Evolutionary conservation across 37 sponge, comb jelly and placozoan genomes (phyloP).

Genomic region (Dysidea cf. avara): DNA sequence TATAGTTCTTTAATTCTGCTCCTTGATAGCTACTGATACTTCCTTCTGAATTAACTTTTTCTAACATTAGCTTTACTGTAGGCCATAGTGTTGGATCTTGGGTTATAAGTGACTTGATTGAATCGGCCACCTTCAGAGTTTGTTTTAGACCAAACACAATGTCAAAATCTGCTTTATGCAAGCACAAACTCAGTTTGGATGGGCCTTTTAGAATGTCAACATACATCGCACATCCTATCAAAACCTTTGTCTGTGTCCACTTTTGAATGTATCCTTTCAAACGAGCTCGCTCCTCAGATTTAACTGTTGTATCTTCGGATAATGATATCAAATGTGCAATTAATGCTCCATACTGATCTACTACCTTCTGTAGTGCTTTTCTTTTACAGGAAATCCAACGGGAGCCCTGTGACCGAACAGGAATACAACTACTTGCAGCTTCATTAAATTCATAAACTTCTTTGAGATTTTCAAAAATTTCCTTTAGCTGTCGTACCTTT

Average conservation of each 20-base stretch:
- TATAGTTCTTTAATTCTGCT: constrained; percentile 15
- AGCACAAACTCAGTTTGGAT: no score
- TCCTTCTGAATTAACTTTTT: constrained; percentile 6
- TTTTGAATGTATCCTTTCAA: constrained; percentile 3
- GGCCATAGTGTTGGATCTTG: constrained; percentile 18
- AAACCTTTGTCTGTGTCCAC: constrained; percentile 4
- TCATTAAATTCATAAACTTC: constrained; percentile 44
- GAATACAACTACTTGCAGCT: constrained; percentile 34
- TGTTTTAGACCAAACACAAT: neutral
- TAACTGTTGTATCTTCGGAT: constrained; percentile 14
- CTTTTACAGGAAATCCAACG: constrained; percentile 55
- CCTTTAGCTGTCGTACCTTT: constrained; percentile 41
- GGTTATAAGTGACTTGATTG: constrained; percentile 13
- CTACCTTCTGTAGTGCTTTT: no score
- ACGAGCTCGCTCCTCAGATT: no score
- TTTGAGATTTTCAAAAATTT: constrained; percentile 36
- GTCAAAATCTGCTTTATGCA: neutral
- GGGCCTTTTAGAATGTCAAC: no score
- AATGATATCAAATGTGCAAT: constrained; percentile 29
- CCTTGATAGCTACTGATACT: constrained; percentile 31
- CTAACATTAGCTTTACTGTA: constrained; percentile 22
- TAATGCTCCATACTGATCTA: constrained; percentile 63
- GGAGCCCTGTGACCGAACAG: constrained; percentile 37
- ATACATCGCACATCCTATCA: constrained; percentile 1
- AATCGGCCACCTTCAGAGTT: constrained; percentile 21